These are phyloP conservation scores for Trichonephila clavata DNA, from an alignment of 1,140 invertebrate genomes.

Conservation along the genomic window DNA sequence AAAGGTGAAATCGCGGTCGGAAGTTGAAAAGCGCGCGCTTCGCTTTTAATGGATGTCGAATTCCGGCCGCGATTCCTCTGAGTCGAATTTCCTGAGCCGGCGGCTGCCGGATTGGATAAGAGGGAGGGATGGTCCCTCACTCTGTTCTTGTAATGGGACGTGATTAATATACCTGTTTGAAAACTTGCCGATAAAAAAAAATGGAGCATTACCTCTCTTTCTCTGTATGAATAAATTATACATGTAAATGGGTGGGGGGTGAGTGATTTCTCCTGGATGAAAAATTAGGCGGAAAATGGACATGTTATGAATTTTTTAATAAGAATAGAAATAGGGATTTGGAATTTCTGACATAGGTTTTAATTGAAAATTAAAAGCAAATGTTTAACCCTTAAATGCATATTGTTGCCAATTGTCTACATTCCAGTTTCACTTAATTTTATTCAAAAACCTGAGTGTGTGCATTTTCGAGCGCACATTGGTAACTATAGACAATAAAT, in stretches of 20 bases:
- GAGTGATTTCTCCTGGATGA: background rate
- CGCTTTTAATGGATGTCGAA: constrained; percentile 41
- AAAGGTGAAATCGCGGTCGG: constrained; percentile 24
- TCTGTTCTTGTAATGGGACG: background rate
- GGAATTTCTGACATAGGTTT: no score
- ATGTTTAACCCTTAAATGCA: no score
- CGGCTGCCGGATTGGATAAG: background rate
- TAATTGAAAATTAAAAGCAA: no score
- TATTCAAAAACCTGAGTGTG: no score
- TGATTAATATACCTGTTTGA: constrained; percentile 43
- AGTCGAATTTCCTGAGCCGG: background rate
- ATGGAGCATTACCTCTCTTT: background rate
- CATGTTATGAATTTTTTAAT: no score
- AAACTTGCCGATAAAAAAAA: background rate
- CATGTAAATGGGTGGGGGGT: background rate
- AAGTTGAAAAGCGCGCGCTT: constrained; percentile 68
- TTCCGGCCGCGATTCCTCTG: background rate
- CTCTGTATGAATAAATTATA: background rate
- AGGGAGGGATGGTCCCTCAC: background rate
- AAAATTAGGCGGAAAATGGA: no score
- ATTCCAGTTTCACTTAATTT: no score
- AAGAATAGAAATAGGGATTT: no score
- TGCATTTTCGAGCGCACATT: no score
- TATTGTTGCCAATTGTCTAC: no score
- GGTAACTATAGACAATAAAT: no score